Evolutionary conservation across 2,113 vertebrate genomes (phyloP).

Genomic region (Eptesicus fuscus): DNA sequence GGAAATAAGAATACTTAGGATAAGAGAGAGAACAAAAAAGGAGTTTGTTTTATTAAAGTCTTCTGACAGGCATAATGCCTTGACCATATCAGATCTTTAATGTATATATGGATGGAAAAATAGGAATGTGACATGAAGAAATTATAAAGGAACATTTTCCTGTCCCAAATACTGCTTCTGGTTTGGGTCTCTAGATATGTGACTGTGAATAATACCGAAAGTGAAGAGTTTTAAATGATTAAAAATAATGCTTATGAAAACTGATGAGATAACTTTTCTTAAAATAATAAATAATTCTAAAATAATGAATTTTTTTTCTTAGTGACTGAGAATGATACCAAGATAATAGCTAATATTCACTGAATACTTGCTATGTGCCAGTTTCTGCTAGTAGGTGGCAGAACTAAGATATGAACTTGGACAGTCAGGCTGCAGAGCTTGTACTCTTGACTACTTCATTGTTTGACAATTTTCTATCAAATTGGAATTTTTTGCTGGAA

Average conservation of each 20-base stretch:
- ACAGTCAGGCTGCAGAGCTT: not conserved
- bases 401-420: not conserved
- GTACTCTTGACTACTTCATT: not conserved
- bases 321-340: not conserved
- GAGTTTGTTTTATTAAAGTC: not conserved
- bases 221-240: not conserved
- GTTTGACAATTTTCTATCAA: not conserved
- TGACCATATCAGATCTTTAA: not conserved
- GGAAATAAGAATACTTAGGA: not conserved
- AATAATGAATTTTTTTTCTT: not conserved
- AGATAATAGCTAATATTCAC: not conserved
- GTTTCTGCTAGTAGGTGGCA: not conserved
- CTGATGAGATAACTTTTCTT: not conserved
- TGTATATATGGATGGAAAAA: not conserved
- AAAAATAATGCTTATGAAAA: conserved; percentile 22
- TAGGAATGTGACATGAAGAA: not conserved
- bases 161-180: not conserved
- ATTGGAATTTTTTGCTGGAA: not conserved
- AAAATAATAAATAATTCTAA: conserved; percentile 28
- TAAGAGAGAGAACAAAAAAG: not conserved
- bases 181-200: conserved; percentile 4
- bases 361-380: not conserved
- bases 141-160: not conserved
- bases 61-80: not conserved
- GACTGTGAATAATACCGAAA: not conserved